These are phyloP conservation scores for Toxotes chatareus DNA, from an alignment of 2,113 vertebrate species.

Conservation along the genomic window DNA sequence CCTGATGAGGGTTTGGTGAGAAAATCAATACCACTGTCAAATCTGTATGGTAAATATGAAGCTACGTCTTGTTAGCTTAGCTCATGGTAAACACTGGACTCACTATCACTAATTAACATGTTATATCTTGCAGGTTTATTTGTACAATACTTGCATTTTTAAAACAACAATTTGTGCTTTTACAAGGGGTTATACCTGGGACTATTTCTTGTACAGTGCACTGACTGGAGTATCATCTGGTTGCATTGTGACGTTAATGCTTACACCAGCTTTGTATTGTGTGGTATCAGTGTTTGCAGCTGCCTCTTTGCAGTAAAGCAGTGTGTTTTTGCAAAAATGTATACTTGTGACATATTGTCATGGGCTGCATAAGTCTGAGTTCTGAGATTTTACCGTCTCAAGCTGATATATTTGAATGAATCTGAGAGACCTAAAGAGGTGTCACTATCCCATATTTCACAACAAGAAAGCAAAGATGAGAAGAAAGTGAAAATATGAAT, in stretches of 20 bases:
- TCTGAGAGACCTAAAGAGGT: neutral
- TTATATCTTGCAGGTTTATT: neutral
- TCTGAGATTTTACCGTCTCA: neutral
- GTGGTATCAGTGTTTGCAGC: neutral
- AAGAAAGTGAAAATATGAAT: neutral
- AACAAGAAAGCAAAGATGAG: neutral
- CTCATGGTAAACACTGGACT: neutral
- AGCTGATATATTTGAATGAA: neutral
- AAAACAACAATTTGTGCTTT: no score
- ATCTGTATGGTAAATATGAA: neutral
- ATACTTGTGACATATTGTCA: neutral
- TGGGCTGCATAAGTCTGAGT: no score
- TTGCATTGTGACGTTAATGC: neutral
- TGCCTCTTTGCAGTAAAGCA: neutral
- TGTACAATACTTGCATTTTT: neutral
- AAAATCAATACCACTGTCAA: neutral
- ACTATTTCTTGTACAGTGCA: neutral
- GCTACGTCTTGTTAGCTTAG: neutral
- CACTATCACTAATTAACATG: neutral
- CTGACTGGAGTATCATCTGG: neutral
- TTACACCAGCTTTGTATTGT: neutral
- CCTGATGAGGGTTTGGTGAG: neutral
- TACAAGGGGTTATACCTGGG: no score
- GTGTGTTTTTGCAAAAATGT: neutral
- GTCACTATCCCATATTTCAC: neutral